A percentile compares a stretch with the other conserved stretches of the same genome.
These are phyloP conservation scores for Pyrocephalus nanus DNA, from an alignment of 2,797 vertebrate species.

Conservation along the genomic window DNA sequence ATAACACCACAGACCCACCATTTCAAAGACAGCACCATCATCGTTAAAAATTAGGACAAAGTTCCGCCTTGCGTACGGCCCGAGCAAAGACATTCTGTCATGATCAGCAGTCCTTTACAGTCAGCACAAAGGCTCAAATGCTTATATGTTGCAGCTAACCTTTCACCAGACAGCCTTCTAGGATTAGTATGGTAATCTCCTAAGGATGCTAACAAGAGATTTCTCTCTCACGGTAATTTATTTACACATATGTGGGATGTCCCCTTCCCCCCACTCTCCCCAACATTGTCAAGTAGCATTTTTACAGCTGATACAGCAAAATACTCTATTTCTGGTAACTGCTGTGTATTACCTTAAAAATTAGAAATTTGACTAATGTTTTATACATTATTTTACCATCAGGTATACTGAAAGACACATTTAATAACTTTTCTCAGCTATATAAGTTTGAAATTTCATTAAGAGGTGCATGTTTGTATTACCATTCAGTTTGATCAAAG, in stretches of 20 bases:
- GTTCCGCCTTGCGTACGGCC: slow-evolving; percentile 61
- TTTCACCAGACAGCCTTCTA: neutral
- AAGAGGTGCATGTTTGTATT: neutral
- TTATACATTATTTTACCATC: neutral
- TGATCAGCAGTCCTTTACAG: neutral
- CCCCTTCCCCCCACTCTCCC: too few relatives aligned
- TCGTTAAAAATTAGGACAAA: slow-evolving; percentile 78
- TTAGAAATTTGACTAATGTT: neutral
- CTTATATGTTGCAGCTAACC: slow-evolving; percentile 9
- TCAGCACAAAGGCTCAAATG: slow-evolving; percentile 7
- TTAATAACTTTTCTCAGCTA: neutral
- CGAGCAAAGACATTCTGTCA: slow-evolving; percentile 74
- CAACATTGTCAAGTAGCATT: neutral
- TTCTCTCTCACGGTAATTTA: slow-evolving; percentile 7
- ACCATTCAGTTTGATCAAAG: neutral
- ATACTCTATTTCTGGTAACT: neutral
- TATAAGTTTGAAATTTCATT: neutral
- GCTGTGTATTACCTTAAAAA: neutral
- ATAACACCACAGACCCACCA: slow-evolving; percentile 70
- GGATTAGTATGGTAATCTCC: slow-evolving; percentile 53
- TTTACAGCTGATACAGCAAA: neutral
- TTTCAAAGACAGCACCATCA: slow-evolving; percentile 73
- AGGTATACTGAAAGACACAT: neutral
- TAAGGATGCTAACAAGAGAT: slow-evolving; percentile 43
- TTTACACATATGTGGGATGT: neutral